Conservation (phyloP, 2,797 vertebrate species). For the Vespertilio murinus region DNA sequence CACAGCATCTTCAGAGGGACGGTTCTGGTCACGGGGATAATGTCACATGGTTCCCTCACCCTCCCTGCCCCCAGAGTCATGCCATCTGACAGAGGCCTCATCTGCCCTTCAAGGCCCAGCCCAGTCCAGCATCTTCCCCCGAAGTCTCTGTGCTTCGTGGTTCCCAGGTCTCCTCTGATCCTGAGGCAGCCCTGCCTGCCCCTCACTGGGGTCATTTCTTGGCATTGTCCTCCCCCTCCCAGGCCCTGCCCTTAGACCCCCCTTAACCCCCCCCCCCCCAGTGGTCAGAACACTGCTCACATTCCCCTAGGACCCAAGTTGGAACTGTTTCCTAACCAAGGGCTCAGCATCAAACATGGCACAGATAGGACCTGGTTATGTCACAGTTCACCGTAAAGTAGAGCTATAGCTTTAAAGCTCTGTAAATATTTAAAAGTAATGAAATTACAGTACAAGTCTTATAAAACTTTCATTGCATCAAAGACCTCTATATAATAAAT, state of each 20-base stretch:
- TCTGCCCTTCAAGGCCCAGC: background rate
- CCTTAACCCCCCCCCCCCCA: too few species aligned
- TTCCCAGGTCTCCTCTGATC: background rate
- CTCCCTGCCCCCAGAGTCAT: rapidly evolving
- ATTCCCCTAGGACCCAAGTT: rapidly evolving
- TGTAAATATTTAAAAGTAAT: conserved; percentile 54
- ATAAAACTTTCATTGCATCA: background rate
- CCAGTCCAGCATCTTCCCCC: background rate
- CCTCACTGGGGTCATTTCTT: rapidly evolving
- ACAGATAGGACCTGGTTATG: background rate
- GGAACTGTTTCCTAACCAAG: background rate
- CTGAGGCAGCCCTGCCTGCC: rapidly evolving
- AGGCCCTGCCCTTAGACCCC: background rate
- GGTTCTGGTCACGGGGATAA: rapidly evolving
- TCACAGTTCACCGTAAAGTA: background rate
- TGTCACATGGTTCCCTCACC: rapidly evolving
- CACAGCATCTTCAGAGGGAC: background rate
- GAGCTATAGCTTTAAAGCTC: background rate
- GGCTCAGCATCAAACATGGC: background rate
- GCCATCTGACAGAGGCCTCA: too few species aligned
- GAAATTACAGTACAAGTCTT: background rate
- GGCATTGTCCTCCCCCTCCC: background rate
- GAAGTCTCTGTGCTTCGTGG: background rate
- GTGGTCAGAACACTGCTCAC: rapidly evolving
- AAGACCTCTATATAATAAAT: background rate